phyloP scores from a whole-genome alignment of 2,113 vertebrate species.

The Chionis minor region DNA sequence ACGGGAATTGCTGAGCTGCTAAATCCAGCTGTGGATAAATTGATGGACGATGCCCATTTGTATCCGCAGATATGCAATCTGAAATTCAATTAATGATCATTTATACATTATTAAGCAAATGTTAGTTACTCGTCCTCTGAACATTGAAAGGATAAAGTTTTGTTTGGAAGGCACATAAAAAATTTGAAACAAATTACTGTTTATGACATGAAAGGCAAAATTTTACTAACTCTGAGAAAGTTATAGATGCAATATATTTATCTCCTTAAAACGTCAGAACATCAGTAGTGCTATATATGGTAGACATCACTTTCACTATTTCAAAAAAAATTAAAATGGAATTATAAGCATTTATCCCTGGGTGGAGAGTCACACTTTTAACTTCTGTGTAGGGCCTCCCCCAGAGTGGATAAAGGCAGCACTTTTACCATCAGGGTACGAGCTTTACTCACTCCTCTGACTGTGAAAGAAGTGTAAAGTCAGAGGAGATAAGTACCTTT shows the following conservation, averaged over 20 bases:
- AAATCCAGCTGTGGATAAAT: conserved; percentile 65
- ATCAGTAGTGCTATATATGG: neutral
- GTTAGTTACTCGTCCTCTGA: neutral
- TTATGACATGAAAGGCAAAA: neutral
- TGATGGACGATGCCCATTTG: conserved; percentile 25
- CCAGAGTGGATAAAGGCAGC: no score
- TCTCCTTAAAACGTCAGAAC: neutral
- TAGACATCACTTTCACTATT: neutral
- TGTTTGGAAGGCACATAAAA: neutral
- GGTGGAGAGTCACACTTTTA: neutral
- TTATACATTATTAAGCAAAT: neutral
- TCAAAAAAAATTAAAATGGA: neutral
- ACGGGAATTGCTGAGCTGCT: conserved; percentile 56
- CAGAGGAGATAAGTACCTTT: neutral
- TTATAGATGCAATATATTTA: neutral
- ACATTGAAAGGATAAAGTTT: neutral
- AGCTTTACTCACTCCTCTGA: neutral
- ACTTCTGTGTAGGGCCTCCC: neutral
- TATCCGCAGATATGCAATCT: conserved; percentile 58
- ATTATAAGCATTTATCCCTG: neutral
- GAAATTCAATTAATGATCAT: conserved; percentile 37
- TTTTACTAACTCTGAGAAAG: neutral
- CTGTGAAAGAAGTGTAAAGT: neutral
- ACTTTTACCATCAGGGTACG: neutral
- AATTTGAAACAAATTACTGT: neutral